phyloP scores from a whole-genome alignment of 2,113 vertebrate genomes.

The Azemiops feae region DNA sequence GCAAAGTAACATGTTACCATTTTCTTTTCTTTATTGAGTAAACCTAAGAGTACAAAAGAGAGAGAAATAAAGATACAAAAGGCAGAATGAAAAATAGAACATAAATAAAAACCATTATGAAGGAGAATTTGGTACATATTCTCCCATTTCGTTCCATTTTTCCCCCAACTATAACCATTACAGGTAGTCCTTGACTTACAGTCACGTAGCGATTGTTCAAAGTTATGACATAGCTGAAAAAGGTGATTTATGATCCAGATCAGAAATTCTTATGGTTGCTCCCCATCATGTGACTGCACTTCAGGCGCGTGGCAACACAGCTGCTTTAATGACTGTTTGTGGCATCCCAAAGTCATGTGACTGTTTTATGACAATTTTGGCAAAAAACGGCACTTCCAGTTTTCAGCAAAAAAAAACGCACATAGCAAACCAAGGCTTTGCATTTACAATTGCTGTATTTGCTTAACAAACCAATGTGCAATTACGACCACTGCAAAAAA shows the following conservation, averaged over 20 bases:
- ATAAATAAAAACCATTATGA: neutral
- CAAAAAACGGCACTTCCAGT: too few relatives aligned
- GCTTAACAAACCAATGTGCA: too few relatives aligned
- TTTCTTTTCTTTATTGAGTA: neutral
- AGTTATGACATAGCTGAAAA: neutral
- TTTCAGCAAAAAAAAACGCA: too few relatives aligned
- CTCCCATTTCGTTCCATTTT: neutral
- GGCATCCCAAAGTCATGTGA: too few relatives aligned
- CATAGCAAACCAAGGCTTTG: too few relatives aligned
- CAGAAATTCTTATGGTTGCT: neutral
- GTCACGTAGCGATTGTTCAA: neutral
- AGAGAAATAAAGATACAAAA: neutral
- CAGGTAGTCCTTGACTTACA: neutral
- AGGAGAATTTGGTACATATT: too few relatives aligned
- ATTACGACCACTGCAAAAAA: too few relatives aligned
- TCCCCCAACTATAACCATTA: neutral
- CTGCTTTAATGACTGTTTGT: neutral
- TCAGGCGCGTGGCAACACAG: neutral
- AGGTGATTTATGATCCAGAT: neutral
- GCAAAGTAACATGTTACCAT: neutral
- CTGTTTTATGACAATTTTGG: too few relatives aligned
- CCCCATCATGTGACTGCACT: neutral
- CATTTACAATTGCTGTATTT: too few relatives aligned
- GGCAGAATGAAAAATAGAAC: neutral
- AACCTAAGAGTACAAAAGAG: neutral